Evolutionary conservation across 2,113 vertebrate genomes (phyloP).

Genomic region (Coregonus clupeaformis): DNA sequence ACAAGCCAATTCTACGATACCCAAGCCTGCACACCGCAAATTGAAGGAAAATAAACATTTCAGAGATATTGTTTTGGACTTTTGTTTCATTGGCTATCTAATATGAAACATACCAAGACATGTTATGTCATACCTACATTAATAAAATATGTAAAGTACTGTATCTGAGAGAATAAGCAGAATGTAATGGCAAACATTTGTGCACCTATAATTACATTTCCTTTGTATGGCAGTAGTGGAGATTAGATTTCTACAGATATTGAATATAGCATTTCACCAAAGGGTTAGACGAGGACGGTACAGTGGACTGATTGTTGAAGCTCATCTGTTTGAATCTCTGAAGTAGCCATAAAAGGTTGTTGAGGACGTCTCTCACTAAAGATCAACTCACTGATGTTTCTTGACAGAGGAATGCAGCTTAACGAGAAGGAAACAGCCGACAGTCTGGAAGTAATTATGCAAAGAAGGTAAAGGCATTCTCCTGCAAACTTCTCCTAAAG

Average conservation of each 20-base stretch:
- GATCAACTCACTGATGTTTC: slow-evolving; percentile 34
- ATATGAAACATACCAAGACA: slow-evolving; percentile 31
- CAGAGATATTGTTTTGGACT: too few relatives aligned
- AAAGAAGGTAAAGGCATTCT: too few relatives aligned
- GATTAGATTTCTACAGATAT: slow-evolving; percentile 36
- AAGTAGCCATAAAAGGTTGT: slow-evolving; percentile 32
- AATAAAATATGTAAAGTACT: slow-evolving; percentile 26
- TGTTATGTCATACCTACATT: slow-evolving; percentile 47
- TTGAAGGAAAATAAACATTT: too few relatives aligned
- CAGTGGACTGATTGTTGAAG: slow-evolving; percentile 13
- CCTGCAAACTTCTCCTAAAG: background rate
- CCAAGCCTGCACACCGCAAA: too few relatives aligned
- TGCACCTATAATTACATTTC: slow-evolving; percentile 44
- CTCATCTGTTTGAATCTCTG: slow-evolving; percentile 17
- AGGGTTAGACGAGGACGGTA: slow-evolving; percentile 10
- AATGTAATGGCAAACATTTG: slow-evolving; percentile 25
- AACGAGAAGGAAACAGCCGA: slow-evolving; percentile 30
- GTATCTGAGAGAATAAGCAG: slow-evolving; percentile 10
- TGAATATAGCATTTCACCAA: slow-evolving; percentile 9
- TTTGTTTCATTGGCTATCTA: background rate
- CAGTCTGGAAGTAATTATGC: slow-evolving; percentile 49
- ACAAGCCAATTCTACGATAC: background rate
- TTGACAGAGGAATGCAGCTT: slow-evolving; percentile 32
- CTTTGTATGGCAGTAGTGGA: slow-evolving; percentile 5
- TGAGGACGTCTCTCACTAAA: slow-evolving; percentile 20